Conservation (phyloP, 2,797 vertebrate species). For the Rhincodon typus region DNA sequence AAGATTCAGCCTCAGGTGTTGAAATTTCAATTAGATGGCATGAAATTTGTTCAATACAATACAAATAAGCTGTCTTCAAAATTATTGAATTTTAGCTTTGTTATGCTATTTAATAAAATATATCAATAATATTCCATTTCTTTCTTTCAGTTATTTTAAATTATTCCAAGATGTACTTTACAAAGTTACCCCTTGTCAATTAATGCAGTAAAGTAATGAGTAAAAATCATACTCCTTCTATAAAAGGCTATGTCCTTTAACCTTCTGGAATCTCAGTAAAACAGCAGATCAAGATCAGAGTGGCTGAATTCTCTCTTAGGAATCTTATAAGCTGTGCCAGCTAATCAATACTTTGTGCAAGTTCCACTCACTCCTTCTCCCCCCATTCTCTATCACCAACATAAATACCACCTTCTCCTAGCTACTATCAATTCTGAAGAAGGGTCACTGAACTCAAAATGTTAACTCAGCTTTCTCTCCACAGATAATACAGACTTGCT, state of each 20-base stretch:
- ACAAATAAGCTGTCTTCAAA: not conserved
- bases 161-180: not conserved
- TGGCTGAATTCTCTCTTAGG: not conserved
- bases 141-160: not conserved
- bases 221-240: not conserved
- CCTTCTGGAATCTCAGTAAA: not conserved
- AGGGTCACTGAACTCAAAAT: too few relatives aligned
- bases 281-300: not conserved
- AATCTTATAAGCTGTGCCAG: not conserved
- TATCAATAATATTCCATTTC: not conserved
- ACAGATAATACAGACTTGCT: too few relatives aligned
- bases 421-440: too few relatives aligned
- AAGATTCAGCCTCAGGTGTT: not conserved
- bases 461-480: too few relatives aligned
- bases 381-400: too few relatives aligned
- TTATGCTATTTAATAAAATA: not conserved
- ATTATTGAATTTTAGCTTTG: not conserved
- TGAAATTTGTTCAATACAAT: not conserved
- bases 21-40: not conserved
- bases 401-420: too few relatives aligned
- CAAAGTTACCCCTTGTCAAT: not conserved
- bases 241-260: not conserved
- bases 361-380: not conserved
- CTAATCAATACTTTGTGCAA: not conserved
- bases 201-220: not conserved